A percentile compares a stretch with the other conserved stretches of the same genome.
Evolutionary conservation across 2,888 invertebrate genomes (phyloP).

Genomic region (Caenorhabditis sp.): DNA sequence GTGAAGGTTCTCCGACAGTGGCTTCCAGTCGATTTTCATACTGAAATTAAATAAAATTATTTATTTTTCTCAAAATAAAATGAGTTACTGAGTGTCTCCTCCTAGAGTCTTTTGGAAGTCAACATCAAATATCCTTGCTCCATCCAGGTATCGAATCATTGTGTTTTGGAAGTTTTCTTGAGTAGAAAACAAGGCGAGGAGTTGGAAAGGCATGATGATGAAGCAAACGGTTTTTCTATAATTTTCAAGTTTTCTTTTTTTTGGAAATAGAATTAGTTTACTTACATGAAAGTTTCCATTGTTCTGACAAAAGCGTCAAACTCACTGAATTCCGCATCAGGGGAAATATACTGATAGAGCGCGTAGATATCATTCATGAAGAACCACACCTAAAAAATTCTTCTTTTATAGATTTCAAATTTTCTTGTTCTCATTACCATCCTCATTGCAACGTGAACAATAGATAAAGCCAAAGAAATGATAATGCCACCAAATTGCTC

Average conservation of each 20-base stretch:
- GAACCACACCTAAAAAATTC: background rate
- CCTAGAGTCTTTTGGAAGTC: slow-evolving; percentile 17
- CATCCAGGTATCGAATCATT: slow-evolving; percentile 31
- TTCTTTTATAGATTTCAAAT: background rate
- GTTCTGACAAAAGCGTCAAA: background rate
- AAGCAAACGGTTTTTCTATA: slow-evolving; percentile 3
- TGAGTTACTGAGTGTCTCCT: slow-evolving; percentile 23
- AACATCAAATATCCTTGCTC: slow-evolving; percentile 6
- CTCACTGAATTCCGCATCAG: background rate
- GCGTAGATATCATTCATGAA: background rate
- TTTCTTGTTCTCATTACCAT: background rate
- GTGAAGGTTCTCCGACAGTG: slow-evolving; percentile 14
- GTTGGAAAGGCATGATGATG: slow-evolving; percentile 22
- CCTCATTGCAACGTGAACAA: background rate
- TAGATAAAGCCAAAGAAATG: background rate
- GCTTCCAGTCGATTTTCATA: slow-evolving; percentile 15
- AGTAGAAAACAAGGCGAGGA: slow-evolving; percentile 22
- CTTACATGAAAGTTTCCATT: background rate
- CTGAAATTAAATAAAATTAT: no score
- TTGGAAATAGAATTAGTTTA: no score
- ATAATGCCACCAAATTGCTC: background rate
- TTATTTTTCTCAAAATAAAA: no score
- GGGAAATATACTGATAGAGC: no score
- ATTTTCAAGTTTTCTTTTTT: no score
- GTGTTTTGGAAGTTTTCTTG: slow-evolving; percentile 29